Evolutionary conservation across 2,888 invertebrate genomes (phyloP), one percentile per base, ranked within the genome.

Genomic region (Morpho achilles): DNA sequence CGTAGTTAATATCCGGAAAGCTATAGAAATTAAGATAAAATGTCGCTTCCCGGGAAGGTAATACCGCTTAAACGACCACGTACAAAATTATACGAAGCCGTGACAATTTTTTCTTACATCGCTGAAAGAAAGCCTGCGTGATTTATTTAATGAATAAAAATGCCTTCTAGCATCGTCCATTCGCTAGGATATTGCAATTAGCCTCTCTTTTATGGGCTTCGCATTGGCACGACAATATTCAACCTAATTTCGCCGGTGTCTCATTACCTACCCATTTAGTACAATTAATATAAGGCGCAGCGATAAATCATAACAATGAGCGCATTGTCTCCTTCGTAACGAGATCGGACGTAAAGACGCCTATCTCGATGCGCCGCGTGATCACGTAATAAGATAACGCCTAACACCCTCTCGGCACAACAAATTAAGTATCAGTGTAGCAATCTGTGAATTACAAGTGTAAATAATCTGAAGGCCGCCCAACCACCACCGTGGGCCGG

Each of bases 91-190:
- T 83, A 78, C 76, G 82, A 79, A 85, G 79, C 83, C 79, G 84
- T 84, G 88, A 88, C 89, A 87, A 76, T 87, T 88, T 89, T 87
- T 87, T 81, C 77, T 74, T 76, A 80, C 81, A 85, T 83, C 85
- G 80, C 73, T 67, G 67, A 65, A 70, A 76, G 75, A 78, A 80
- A 84, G 84, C 83, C 78, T 46, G 63, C 41, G 77, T 88, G 88
- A 89, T 87, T 89, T 87, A 88, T 89, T 76, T 90, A 88, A 90
- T 90, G 90, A 89, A 87, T 89, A 90, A 89, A 89, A 88, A 90
- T 89, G 87, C 80, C 80, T 68, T 56, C 62, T 54, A 56, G 55
- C 61, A 57, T 57, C 66, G 74, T 75, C 76, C 77, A 80, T 83
- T 82, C 76, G 71, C 77, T 73, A 76, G 77, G 81, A 84, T 82